Percentiles rank a stretch among this genome's conserved stretches.
Conservation (phyloP, 1,140 invertebrate species). For the Calosoma granatense region DNA sequence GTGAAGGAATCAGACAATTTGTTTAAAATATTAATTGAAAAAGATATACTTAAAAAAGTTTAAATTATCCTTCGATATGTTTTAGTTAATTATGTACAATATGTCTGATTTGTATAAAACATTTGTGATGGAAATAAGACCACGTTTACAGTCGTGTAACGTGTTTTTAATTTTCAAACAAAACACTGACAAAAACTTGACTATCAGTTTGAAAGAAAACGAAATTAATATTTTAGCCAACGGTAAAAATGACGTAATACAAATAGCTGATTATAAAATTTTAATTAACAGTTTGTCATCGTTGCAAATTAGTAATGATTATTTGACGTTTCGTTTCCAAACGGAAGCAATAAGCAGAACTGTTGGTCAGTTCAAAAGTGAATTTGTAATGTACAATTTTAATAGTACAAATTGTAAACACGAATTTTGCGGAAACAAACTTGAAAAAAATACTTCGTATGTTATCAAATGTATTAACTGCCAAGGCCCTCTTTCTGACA, state of each 20-base stretch:
- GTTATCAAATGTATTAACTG: slow-evolving; percentile 41
- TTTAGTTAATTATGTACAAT: neutral
- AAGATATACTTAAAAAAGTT: slow-evolving; percentile 27
- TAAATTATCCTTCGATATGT: slow-evolving; percentile 14
- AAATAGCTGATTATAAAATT: slow-evolving; percentile 37
- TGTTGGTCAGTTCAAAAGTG: slow-evolving; percentile 39
- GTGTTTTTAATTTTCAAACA: slow-evolving; percentile 41
- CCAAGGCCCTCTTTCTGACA: slow-evolving; percentile 31
- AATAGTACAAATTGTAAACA: slow-evolving; percentile 21
- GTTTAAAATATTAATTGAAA: slow-evolving; percentile 39
- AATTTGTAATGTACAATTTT: slow-evolving; percentile 31
- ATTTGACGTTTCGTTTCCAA: slow-evolving; percentile 24
- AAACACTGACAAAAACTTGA: slow-evolving; percentile 30
- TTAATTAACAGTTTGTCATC: slow-evolving; percentile 20
- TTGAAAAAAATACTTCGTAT: slow-evolving; percentile 27
- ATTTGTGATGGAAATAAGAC: slow-evolving; percentile 43
- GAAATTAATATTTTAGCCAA: slow-evolving; percentile 34
- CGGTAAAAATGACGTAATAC: slow-evolving; percentile 25
- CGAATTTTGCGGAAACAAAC: slow-evolving; percentile 20
- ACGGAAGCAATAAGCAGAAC: slow-evolving; percentile 20
- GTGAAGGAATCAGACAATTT: slow-evolving; percentile 51
- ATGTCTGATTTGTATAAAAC: slow-evolving; percentile 24
- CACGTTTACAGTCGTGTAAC: slow-evolving; percentile 42
- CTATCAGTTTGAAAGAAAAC: slow-evolving; percentile 19
- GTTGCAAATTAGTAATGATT: slow-evolving; percentile 24